phyloP scores from a whole-genome alignment of 2,888 invertebrate genomes.

The Cheiracanthium punctorium region DNA sequence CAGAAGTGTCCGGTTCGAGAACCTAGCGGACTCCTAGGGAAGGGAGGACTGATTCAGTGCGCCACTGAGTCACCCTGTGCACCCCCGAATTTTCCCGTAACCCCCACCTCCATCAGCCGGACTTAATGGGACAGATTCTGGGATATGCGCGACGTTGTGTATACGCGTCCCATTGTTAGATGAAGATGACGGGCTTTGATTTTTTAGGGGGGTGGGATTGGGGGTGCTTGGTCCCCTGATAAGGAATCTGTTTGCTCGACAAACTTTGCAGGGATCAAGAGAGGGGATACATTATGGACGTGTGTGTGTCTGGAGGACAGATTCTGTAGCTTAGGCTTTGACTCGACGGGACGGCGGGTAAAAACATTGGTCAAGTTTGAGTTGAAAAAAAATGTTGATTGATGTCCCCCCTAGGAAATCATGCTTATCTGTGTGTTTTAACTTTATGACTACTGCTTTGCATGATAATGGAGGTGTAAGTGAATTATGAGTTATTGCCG shows the following conservation, averaged over 20 bases:
- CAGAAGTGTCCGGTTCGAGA: slow-evolving; percentile 54
- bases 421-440: background rate
- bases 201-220: slow-evolving; percentile 7
- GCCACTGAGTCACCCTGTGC: slow-evolving; percentile 31
- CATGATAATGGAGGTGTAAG: background rate
- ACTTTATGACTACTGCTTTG: background rate
- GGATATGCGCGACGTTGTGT: background rate
- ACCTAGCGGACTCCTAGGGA: slow-evolving; percentile 10
- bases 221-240: background rate
- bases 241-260: slow-evolving; percentile 52
- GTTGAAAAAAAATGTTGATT: background rate
- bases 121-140: slow-evolving; percentile 30
- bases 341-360: background rate
- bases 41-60: slow-evolving; percentile 47
- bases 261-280: slow-evolving; percentile 40
- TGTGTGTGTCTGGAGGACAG: slow-evolving; percentile 32
- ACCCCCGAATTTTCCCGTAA: slow-evolving; percentile 50
- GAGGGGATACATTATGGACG: slow-evolving; percentile 12
- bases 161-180: slow-evolving; percentile 6
- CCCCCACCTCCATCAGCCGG: slow-evolving; percentile 23
- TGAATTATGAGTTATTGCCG: background rate
- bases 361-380: slow-evolving; percentile 5
- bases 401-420: background rate
- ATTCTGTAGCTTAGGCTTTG: slow-evolving; percentile 20
- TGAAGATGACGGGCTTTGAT: slow-evolving; percentile 29